Evolutionary conservation across 2,113 vertebrate species (phyloP).

Genomic region (Brienomyrus longianalis): DNA sequence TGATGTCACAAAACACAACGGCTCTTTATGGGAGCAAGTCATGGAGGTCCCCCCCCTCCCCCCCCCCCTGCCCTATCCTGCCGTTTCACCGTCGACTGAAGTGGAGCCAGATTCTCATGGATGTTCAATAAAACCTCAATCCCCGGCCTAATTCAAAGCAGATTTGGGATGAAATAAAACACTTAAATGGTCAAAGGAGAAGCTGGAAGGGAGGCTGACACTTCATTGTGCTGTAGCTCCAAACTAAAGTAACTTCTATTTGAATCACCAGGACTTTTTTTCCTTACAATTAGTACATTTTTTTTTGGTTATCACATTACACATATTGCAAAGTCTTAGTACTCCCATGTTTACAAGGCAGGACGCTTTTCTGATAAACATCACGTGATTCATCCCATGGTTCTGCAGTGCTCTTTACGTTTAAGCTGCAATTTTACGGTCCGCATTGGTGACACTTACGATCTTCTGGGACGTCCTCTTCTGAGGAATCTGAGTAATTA

Average conservation of each 20-base stretch:
- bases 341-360: neutral
- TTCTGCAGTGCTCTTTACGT: neutral
- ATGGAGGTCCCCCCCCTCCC: neutral
- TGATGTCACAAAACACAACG: constrained; percentile 9
- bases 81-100: constrained; percentile 1
- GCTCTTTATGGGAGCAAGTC: neutral
- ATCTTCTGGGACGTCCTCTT: neutral
- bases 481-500: neutral
- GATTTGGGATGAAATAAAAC: neutral
- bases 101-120: neutral
- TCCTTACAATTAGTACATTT: neutral
- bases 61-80: neutral
- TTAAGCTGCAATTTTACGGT: neutral
- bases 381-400: neutral
- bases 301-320: neutral
- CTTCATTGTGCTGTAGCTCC: neutral
- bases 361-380: neutral
- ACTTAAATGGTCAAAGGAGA: constrained; percentile 1
- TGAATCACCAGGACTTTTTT: neutral
- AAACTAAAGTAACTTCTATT: neutral
- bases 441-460: neutral
- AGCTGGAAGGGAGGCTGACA: neutral
- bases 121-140: neutral
- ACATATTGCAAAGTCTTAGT: neutral
- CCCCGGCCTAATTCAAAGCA: constrained; percentile 7